phyloP scores from a whole-genome alignment of 2,113 vertebrate genomes.

The Lophotis ruficrista region DNA sequence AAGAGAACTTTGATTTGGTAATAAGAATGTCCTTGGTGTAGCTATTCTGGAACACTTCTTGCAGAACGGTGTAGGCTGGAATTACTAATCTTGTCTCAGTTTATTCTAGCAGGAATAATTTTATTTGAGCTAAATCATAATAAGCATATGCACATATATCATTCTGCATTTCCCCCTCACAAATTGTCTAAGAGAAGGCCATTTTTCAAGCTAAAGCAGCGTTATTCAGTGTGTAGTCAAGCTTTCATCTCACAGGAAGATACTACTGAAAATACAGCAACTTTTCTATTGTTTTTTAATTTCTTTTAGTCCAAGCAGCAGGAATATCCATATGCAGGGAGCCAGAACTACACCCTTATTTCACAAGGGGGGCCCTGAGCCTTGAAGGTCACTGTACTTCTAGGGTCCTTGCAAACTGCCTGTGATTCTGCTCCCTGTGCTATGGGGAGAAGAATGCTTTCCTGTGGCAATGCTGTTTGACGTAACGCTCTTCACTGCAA shows the following conservation, averaged over 20 bases:
- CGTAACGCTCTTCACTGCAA: not conserved
- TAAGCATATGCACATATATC: not conserved
- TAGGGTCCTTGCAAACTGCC: not conserved
- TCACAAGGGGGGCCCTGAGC: fast-evolving
- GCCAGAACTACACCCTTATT: not conserved
- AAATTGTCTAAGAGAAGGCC: not conserved
- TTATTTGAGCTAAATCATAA: slow-evolving; percentile 18
- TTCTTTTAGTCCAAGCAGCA: not conserved
- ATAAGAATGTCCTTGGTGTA: not conserved
- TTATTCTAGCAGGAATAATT: slow-evolving; percentile 48
- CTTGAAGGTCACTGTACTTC: not conserved
- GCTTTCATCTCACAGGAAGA: not conserved
- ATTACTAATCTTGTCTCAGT: slow-evolving; percentile 42
- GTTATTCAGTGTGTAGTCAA: not conserved
- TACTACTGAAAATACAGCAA: not conserved
- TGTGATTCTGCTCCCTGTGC: not conserved
- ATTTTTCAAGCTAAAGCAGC: not conserved
- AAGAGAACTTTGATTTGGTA: not conserved
- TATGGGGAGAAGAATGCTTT: not conserved
- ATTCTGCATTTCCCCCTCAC: not conserved
- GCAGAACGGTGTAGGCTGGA: slow-evolving; percentile 2
- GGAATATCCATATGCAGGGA: not conserved
- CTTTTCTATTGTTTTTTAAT: not conserved
- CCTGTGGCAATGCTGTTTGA: not conserved
- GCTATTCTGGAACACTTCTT: not conserved